Evolutionary conservation across 2,797 vertebrate species (phyloP).

Genomic region (Phylloscopus collybita): DNA sequence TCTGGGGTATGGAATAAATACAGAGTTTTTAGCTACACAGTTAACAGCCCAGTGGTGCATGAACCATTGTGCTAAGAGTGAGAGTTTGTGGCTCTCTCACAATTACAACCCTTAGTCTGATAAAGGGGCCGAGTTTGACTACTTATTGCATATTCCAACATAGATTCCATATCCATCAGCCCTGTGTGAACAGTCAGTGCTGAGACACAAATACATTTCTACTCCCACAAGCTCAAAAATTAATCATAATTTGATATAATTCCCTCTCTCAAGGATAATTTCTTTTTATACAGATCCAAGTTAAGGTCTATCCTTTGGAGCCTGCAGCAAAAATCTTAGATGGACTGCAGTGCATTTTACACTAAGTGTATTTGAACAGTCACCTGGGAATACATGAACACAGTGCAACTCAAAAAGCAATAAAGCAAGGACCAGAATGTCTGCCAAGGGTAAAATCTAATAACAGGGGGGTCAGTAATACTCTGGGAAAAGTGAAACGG

Average conservation of each 20-base stretch:
- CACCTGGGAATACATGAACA: slow-evolving; percentile 8
- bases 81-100: not conserved
- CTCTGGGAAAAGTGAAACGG: not conserved
- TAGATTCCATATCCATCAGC: not conserved
- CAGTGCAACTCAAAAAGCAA: slow-evolving; percentile 22
- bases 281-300: not conserved
- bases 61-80: not conserved
- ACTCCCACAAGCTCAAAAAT: not conserved
- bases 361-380: not conserved
- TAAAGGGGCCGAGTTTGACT: not conserved
- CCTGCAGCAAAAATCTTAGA: not conserved
- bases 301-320: not conserved
- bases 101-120: not conserved
- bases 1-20: not conserved
- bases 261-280: not conserved
- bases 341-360: not conserved
- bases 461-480: not conserved
- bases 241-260: not conserved
- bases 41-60: not conserved
- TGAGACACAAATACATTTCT: not conserved
- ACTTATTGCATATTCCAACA: not conserved
- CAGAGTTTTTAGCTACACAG: not conserved
- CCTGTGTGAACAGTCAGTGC: not conserved
- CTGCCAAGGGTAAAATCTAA: slow-evolving; percentile 35
- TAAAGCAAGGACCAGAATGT: slow-evolving; percentile 4